A percentile compares a stretch with the other conserved stretches of the same genome.
Conservation (phyloP, 2,888 invertebrate genomes). For the Latheticus oryzae region DNA sequence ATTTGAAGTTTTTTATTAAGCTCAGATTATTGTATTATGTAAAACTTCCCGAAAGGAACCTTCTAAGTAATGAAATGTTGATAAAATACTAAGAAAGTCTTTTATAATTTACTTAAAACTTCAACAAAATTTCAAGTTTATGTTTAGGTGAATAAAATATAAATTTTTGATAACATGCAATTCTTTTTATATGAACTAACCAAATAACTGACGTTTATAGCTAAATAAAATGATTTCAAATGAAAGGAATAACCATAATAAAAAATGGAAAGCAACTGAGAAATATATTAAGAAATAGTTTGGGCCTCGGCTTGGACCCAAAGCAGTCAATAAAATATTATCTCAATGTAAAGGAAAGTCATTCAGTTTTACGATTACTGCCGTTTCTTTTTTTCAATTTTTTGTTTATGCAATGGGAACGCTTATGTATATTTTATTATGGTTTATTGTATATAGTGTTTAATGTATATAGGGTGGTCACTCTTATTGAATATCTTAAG, state of each 20-base stretch:
- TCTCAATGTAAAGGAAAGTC: constrained; percentile 16
- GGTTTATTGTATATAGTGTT: constrained; percentile 8
- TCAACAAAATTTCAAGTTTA: too few relatives aligned
- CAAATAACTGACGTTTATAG: too few relatives aligned
- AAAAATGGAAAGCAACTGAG: constrained; percentile 3
- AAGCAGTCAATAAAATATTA: constrained; percentile 28
- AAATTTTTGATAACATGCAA: too few relatives aligned
- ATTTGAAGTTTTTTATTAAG: constrained; percentile 15
- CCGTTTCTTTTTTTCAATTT: constrained; percentile 18
- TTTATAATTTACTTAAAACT: too few relatives aligned
- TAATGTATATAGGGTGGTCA: too few relatives aligned
- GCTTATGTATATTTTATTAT: not conserved
- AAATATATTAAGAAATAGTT: constrained; percentile 9
- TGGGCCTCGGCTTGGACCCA: constrained; percentile 1
- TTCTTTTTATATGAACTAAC: too few relatives aligned
- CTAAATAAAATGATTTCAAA: too few relatives aligned
- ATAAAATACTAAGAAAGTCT: constrained; percentile 6
- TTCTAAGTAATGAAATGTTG: constrained; percentile 10
- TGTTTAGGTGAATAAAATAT: too few relatives aligned
- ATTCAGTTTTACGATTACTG: constrained; percentile 11
- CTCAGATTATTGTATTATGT: constrained; percentile 20
- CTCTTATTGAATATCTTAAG: too few relatives aligned
- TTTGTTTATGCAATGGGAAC: not conserved
- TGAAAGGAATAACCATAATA: constrained; percentile 9
- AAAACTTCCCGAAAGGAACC: constrained; percentile 11